phyloP scores from a whole-genome alignment of 1,140 invertebrate species.

The Achatina immaculata region DNA sequence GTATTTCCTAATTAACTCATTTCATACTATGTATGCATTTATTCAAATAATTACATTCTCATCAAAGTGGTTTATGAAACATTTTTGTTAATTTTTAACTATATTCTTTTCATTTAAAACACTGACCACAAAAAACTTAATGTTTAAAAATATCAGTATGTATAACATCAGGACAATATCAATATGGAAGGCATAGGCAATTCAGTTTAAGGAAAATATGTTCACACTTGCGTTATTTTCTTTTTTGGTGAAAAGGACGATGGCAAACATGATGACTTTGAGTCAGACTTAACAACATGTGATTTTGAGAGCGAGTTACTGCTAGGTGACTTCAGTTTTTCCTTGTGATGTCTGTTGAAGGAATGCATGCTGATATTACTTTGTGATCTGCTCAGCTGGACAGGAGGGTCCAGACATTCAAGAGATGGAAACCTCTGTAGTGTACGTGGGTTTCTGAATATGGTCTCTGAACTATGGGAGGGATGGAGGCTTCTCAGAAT shows the following conservation, averaged over 20 bases:
- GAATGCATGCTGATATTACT: not conserved
- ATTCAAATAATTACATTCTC: no score
- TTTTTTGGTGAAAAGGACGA: not conserved
- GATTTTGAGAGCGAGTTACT: not conserved
- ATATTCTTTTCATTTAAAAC: no score
- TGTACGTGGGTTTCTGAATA: slow-evolving; percentile 20
- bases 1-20: no score
- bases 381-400: slow-evolving; percentile 15
- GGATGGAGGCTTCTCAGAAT: not conserved
- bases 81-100: no score
- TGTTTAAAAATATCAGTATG: no score
- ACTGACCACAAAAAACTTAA: no score
- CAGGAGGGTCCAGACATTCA: slow-evolving; percentile 45
- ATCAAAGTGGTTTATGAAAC: no score
- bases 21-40: no score
- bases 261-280: not conserved
- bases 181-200: no score
- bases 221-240: not conserved
- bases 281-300: not conserved
- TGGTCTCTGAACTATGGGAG: slow-evolving; percentile 33
- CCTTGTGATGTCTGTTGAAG: not conserved
- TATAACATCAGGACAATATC: no score
- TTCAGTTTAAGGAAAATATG: no score
- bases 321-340: not conserved
- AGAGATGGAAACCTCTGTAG: slow-evolving; percentile 39